phyloP scores from a whole-genome alignment of 2,113 vertebrate species.

The Aldabrachelys gigantea region DNA sequence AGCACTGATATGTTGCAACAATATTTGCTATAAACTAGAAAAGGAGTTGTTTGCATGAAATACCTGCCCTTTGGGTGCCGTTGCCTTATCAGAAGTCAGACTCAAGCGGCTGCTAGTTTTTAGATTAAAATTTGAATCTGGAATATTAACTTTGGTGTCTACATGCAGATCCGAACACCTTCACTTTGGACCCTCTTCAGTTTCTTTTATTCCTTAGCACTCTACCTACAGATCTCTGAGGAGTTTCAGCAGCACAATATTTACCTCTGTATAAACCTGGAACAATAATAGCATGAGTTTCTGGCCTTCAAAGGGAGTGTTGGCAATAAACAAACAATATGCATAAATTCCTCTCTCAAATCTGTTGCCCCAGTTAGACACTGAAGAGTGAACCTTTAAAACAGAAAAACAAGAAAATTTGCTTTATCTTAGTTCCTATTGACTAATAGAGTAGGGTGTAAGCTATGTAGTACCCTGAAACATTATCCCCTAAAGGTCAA shows the following conservation, averaged over 20 bases:
- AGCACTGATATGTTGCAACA: neutral
- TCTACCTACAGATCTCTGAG: neutral
- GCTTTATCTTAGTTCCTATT: neutral
- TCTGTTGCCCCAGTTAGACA: neutral
- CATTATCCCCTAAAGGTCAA: neutral
- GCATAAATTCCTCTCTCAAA: neutral
- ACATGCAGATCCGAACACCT: neutral
- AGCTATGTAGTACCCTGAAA: neutral
- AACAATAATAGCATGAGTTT: neutral
- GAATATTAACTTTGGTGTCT: neutral
- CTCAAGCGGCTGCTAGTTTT: neutral
- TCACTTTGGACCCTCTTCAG: neutral
- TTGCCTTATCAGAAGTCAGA: constrained; percentile 23
- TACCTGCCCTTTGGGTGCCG: neutral
- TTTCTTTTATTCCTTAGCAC: neutral
- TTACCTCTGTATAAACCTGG: neutral
- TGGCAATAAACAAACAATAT: neutral
- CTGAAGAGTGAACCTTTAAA: neutral
- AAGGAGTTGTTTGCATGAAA: neutral
- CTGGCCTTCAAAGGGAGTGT: fast-evolving
- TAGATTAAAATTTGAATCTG: constrained; percentile 11
- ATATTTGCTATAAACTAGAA: constrained; percentile 41
- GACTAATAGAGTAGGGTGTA: neutral
- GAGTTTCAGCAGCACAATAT: neutral
- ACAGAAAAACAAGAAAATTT: fast-evolving